phyloP scores from a whole-genome alignment of 2,113 vertebrate species.

The Alouatta palliata region DNA sequence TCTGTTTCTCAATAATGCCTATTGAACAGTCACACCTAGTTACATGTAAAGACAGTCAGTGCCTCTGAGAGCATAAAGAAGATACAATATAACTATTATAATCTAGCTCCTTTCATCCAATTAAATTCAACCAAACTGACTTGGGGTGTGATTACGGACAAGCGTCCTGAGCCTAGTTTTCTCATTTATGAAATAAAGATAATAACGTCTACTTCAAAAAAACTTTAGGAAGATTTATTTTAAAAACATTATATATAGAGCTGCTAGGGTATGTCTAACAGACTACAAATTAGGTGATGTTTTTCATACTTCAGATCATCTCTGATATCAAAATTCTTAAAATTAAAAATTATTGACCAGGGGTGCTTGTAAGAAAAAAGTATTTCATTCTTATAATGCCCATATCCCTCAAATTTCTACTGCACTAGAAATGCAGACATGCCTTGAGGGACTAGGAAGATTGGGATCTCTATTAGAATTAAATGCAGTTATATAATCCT shows the following conservation, averaged over 20 bases:
- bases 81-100: neutral
- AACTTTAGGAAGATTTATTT: neutral
- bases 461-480: neutral
- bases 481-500: neutral
- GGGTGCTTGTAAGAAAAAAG: neutral
- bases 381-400: neutral
- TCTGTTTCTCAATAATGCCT: neutral
- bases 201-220: neutral
- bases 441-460: neutral
- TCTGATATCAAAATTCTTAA: neutral
- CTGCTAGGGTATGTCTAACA: neutral
- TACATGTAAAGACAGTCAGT: neutral
- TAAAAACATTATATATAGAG: neutral
- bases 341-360: neutral
- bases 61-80: neutral
- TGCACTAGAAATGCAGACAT: neutral
- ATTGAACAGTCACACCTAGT: neutral
- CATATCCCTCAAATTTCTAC: neutral
- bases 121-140: slow-evolving; percentile 15
- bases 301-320: neutral
- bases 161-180: neutral
- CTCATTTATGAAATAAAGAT: neutral
- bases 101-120: neutral
- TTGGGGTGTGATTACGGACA: neutral
- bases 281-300: neutral